phyloP scores from a whole-genome alignment of 2,113 vertebrate species.

The Hemicordylus capensis region DNA sequence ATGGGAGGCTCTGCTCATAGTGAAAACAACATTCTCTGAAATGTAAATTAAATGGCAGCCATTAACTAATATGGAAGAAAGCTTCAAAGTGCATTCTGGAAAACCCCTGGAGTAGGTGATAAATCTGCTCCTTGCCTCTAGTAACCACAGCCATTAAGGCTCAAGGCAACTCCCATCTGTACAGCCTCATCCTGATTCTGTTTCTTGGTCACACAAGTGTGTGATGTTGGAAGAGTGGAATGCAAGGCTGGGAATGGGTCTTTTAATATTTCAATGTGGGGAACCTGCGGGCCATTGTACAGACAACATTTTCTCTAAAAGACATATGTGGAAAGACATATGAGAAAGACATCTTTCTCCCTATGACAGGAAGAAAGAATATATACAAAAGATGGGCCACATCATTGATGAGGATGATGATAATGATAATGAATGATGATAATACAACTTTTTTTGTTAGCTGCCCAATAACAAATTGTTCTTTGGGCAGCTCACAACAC shows the following conservation, averaged over 20 bases:
- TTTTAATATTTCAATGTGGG: background rate
- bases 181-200: background rate
- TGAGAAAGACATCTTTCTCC: too few species aligned
- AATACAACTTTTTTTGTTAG: too few species aligned
- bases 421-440: too few species aligned
- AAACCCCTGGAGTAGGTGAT: background rate
- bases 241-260: background rate
- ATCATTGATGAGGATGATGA: background rate
- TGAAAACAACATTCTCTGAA: too few species aligned
- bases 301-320: background rate
- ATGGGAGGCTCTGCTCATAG: too few species aligned
- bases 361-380: accelerated
- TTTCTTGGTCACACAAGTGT: background rate
- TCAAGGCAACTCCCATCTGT: background rate
- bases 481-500: too few species aligned
- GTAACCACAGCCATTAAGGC: background rate
- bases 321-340: too few species aligned
- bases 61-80: background rate
- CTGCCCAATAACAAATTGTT: too few species aligned
- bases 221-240: background rate
- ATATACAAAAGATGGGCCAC: background rate
- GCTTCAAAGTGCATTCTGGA: background rate
- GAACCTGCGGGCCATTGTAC: background rate
- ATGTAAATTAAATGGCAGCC: too few species aligned
- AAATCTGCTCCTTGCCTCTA: too few species aligned